phyloP scores from a whole-genome alignment of 2,797 vertebrate species.

The Rallus crepitans region DNA sequence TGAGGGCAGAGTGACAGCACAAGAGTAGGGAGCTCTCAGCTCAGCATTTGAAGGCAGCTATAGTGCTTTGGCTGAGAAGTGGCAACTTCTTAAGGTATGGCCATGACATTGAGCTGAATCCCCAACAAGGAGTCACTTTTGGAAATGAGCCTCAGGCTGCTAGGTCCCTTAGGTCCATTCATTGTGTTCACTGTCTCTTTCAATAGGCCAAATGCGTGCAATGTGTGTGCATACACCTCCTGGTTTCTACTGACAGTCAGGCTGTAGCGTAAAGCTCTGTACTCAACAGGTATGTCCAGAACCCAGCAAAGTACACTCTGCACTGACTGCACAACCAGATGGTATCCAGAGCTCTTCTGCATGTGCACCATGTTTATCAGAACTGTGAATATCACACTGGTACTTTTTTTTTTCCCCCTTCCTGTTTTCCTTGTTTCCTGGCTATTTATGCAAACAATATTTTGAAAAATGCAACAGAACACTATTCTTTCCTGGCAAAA shows the following conservation, averaged over 20 bases:
- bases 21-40: background rate
- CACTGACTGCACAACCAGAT: background rate
- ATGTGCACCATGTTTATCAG: background rate
- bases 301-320: background rate
- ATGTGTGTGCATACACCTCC: too few relatives aligned
- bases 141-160: background rate
- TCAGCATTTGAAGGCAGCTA: background rate
- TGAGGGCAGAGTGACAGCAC: background rate
- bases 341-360: background rate
- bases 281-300: background rate
- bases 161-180: background rate
- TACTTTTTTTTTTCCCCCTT: accelerated
- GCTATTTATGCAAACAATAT: constrained; percentile 23
- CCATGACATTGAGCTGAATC: background rate
- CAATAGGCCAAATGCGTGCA: background rate
- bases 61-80: background rate
- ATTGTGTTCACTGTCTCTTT: background rate
- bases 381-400: background rate
- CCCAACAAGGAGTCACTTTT: background rate
- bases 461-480: constrained; percentile 40
- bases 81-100: background rate
- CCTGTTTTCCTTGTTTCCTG: background rate
- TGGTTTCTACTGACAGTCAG: background rate
- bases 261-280: background rate
- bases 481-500: background rate